Base-by-base conservation (phyloP, 2,113 vertebrate species). In the Eulemur rufifrons region DNA sequence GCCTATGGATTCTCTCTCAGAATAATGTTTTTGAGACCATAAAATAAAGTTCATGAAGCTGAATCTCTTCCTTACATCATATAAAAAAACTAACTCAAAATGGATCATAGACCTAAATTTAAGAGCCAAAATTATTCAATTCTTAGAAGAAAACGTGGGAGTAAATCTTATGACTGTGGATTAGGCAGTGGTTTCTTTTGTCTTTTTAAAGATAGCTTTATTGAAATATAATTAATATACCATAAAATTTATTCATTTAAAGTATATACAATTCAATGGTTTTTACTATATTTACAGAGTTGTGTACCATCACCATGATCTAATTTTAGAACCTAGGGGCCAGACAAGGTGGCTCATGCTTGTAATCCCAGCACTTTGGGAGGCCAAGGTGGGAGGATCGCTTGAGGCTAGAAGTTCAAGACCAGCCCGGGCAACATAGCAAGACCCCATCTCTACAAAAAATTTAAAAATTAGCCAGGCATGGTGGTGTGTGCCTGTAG, bases 201-300 rank as follows among this genome's bases (percentile, higher is more conserved):
- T 14, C 69, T 88, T 97, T 94, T 82, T 85, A 42, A 76, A 84
- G 78, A 61, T 2, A 86, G 6, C 25, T 92, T 74, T 90, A 74
- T 64, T 87, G 45, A 95, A 94, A 69, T 76, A 74, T 50, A 92
- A 82, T 93, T 93, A 27, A 76, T 76, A 77, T 86, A 68, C 32
- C 42, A 83, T 66, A 94, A 89, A 87, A 80, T 73, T n/a, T 15
- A 47, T 90, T 39, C 42, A 50, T 63, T 83, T 89, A 89, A 92
- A 83, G 39, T 74, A 76, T 42, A 47, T 18, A 77, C 6, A 71
- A 69, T 68, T 92, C 6, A 73, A 3, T 82, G 42, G 34, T 45
- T 82, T 94, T 87, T 84, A 78, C 25, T 77, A 17, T 93, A 69
- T 96, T 96, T 88, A 76, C 8, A 94, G 69, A 91, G 21, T 78